Conservation (phyloP, 2,888 invertebrate genomes). For the Schizotus pectinicornis region DNA sequence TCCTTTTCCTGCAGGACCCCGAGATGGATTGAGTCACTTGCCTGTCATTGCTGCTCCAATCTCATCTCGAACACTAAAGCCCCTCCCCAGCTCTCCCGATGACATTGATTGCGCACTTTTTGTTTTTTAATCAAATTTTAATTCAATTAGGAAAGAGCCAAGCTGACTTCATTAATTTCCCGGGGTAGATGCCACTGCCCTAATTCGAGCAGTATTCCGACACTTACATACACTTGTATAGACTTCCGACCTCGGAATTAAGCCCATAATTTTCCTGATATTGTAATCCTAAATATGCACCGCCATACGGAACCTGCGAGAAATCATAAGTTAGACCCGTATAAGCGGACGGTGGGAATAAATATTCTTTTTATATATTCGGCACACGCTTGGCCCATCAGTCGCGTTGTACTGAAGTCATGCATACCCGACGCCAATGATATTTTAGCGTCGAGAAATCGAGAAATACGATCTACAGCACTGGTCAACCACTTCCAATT, state of each 20-base stretch:
- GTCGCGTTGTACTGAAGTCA: constrained; percentile 42
- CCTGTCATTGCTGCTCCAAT: constrained; percentile 50
- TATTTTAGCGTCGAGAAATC: constrained; percentile 45
- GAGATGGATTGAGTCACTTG: constrained; percentile 55
- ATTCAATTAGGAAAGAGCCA: constrained; percentile 38
- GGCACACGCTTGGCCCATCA: constrained; percentile 45
- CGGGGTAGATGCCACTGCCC: constrained; percentile 6
- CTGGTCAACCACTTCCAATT: constrained; percentile 32
- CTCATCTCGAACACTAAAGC: constrained; percentile 38
- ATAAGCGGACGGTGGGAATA: constrained; percentile 39
- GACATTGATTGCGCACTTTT: constrained; percentile 28
- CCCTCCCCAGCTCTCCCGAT: constrained; percentile 11
- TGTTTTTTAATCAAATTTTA: constrained; percentile 44
- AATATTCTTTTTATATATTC: constrained; percentile 43
- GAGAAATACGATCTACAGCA: constrained; percentile 36
- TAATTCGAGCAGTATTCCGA: constrained; percentile 2
- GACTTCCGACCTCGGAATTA: not conserved
- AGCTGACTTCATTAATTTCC: constrained; percentile 20
- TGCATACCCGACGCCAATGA: constrained; percentile 46
- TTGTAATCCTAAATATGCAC: constrained; percentile 24
- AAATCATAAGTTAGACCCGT: constrained; percentile 27
- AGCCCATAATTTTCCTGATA: constrained; percentile 8
- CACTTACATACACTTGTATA: not conserved
- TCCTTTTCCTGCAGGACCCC: constrained; percentile 50
- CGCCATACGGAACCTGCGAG: constrained; percentile 9